Evolutionary conservation across 1,140 invertebrate species (phyloP), one percentile per base, ranked within the genome.

Genomic region (Zaprionus gabonicus): DNA sequence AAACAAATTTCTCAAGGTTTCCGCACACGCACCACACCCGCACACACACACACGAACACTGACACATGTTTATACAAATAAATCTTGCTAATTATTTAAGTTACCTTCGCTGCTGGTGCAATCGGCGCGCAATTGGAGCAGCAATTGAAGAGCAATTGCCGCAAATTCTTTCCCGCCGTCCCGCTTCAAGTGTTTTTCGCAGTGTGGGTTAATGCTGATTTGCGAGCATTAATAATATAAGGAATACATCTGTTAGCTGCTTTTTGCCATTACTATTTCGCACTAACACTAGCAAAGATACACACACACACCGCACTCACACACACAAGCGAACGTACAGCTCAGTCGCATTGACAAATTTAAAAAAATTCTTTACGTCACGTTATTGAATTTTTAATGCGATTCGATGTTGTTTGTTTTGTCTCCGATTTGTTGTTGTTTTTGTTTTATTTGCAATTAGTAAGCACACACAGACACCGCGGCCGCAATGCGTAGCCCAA

Each of bases 1-100:
- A 63, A 71, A 78, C 63, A 71, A 63, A 76, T 78, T 81, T 78
- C 82, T 71, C 82, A 81, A 83, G 82, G 82, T 85, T 84, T 81
- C 56, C 17, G 49, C 34, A 74, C 56, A 64, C 66, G 34, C 66
- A 69, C 44, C 66, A 69, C 56, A 64, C 66, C 34, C 66, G 59
- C 56, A 36, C 15, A 59, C 31, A 46, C 78, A 56, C 55, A 46
- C 20, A 56, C 46, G 59, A 49, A 46, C 20, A 56, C 46, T 63
- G 44, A 57, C 34, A 59, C 36, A 60, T 28, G 13, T 41, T 63
- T 75, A 56, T 31, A 55, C 27, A 56, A 62, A 66, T 69, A 76
- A 74, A 31, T 67, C 71, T 53, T 66, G 66, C 28, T 76, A 85
- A 81, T 85, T 79, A 85, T 70, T 71, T 31, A 71, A 81, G 64